Evolutionary conservation across 2,113 vertebrate species (phyloP).

Genomic region (Parotia lawesii): DNA sequence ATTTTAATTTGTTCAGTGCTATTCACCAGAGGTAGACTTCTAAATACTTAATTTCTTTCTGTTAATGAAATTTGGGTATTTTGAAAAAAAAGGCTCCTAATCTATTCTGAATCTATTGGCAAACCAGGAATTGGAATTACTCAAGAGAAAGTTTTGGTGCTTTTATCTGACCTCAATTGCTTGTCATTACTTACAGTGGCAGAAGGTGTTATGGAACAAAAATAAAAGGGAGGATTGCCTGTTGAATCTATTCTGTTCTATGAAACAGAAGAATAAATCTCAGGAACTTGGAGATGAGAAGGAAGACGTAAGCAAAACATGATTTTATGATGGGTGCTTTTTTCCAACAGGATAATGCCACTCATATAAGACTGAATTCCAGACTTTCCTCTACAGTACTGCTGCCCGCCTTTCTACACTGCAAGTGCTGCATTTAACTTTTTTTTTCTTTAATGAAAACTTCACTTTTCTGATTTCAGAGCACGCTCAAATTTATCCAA

Average conservation of each 20-base stretch:
- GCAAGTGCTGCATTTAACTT: background rate
- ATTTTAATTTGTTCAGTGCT: background rate
- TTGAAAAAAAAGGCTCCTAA: background rate
- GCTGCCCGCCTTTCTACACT: background rate
- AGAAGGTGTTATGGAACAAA: background rate
- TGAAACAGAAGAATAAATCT: background rate
- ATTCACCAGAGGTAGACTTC: background rate
- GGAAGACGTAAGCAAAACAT: background rate
- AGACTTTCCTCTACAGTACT: background rate
- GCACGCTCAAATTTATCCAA: background rate
- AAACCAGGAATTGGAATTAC: background rate
- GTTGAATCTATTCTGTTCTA: background rate
- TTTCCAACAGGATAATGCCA: background rate
- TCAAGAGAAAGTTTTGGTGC: background rate
- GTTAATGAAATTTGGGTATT: background rate
- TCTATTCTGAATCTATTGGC: background rate
- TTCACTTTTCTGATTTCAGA: background rate
- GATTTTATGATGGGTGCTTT: background rate
- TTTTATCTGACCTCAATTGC: background rate
- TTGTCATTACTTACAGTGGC: background rate
- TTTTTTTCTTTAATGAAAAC: background rate
- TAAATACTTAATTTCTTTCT: background rate
- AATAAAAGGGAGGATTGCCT: background rate
- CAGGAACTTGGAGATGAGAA: background rate
- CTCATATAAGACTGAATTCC: background rate